Evolutionary conservation across 2,888 invertebrate species (phyloP).

Genomic region (Ochlodes sylvanus): DNA sequence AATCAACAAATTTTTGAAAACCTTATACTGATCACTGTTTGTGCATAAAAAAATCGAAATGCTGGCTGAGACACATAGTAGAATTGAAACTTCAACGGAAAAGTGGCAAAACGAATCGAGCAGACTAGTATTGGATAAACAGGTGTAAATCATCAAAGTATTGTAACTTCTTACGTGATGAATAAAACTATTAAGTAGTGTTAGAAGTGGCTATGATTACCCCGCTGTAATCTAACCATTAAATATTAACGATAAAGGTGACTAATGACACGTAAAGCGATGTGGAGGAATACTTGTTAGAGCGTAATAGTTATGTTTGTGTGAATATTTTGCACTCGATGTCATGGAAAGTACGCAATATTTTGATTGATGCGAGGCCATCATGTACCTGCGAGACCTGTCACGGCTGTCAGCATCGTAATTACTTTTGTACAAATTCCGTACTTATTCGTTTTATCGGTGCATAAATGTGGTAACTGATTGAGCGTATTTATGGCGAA

Average conservation of each 20-base stretch:
- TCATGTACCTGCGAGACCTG: neutral
- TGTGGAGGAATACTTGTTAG: neutral
- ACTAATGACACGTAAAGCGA: neutral
- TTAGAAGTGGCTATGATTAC: neutral
- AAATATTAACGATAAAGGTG: neutral
- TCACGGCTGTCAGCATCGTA: neutral
- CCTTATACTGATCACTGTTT: too few relatives aligned
- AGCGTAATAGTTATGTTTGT: neutral
- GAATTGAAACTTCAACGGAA: too few relatives aligned
- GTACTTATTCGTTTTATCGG: neutral
- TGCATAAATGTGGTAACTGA: neutral
- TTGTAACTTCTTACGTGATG: too few relatives aligned
- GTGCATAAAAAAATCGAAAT: too few relatives aligned
- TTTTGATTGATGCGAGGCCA: slow-evolving; percentile 24
- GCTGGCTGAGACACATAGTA: too few relatives aligned
- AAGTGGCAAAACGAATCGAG: too few relatives aligned
- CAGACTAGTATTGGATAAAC: too few relatives aligned
- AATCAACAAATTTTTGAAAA: too few relatives aligned
- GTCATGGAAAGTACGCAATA: slow-evolving; percentile 29
- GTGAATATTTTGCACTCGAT: neutral
- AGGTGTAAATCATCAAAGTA: too few relatives aligned
- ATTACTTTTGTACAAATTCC: neutral
- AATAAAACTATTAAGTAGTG: neutral
- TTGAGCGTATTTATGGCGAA: slow-evolving; percentile 1
- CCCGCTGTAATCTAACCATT: neutral